phyloP scores from a whole-genome alignment of 2,797 vertebrate genomes.

The Clarias fuscus region DNA sequence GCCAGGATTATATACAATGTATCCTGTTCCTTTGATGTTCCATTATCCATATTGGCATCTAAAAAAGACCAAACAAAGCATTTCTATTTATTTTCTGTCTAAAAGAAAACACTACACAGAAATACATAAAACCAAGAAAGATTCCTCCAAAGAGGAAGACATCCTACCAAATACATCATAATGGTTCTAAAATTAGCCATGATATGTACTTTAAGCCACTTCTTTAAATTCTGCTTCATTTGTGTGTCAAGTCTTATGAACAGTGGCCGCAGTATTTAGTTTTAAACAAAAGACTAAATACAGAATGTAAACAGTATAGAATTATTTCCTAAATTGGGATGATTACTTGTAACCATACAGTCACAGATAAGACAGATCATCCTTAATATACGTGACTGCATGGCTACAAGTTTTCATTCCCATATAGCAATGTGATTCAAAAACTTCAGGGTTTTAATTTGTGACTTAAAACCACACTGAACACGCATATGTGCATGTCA shows the following conservation, averaged over 20 bases:
- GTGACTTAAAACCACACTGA: not conserved
- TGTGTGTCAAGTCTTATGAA: not conserved
- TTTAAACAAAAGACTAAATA: not conserved
- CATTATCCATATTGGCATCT: conserved; percentile 42
- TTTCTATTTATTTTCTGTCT: not conserved
- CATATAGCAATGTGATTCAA: not conserved
- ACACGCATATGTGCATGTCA: not conserved
- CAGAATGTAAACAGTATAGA: not conserved
- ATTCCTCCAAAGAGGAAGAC: not conserved
- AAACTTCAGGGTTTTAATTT: not conserved
- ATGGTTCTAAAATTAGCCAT: not conserved
- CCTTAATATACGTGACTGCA: not conserved
- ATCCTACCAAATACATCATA: too few species aligned
- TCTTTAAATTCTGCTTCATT: not conserved
- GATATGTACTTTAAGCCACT: not conserved
- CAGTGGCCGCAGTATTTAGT: not conserved
- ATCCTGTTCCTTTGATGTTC: not conserved
- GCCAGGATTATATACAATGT: conserved; percentile 50
- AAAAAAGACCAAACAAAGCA: conserved; percentile 38
- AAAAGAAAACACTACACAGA: not conserved
- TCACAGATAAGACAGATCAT: not conserved
- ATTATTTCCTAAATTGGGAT: not conserved
- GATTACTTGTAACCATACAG: not conserved
- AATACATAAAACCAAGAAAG: not conserved
- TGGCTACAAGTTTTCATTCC: not conserved